Evolutionary conservation across 2,888 invertebrate genomes (phyloP), one percentile per base, ranked within the genome.

Genomic region (Tortrix viridana): DNA sequence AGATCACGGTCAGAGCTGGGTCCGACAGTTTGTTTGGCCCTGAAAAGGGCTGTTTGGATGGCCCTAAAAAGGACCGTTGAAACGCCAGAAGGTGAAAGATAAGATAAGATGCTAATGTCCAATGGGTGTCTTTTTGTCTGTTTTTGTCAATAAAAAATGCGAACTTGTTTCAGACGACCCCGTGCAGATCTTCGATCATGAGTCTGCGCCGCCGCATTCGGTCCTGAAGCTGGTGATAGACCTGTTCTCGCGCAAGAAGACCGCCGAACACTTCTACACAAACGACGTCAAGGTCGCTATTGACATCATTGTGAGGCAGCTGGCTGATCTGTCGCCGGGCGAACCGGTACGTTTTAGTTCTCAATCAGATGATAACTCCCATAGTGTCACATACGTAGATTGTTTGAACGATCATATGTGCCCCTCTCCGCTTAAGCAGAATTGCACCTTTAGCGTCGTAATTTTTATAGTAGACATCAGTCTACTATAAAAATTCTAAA

Each of bases 221-320:
- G 95, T 98, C 7, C 90, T 98, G 52, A 98, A 98, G 88, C 93
- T 99, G 72, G 95, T 97, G 71, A 95, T 95, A 48, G 98, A 99
- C 85, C 88, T 98, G 70, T 98, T 98, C 84, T 95, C 95, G 67
- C 94, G 94, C 71, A 93, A 94, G 69, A 93, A 94, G 69, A 97
- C 98, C 0, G 96, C 98, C 0, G 94, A 95, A 70, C 93, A 98
- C 68, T 97, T 98, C 88, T 99, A 99, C 85, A 97, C 98, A 0
- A 99, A 98, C 79, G 99, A 99, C 81, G 95, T 97, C 46, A 97
- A 97, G 87, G 98, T 98, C 47, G 94, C 98, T 64, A 96, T 98
- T 67, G 99, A 98, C 81, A 98, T 99, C 77, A 95, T 98, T 59
- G 95, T 98, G 55, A 93, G 98, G 53, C 97, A 98, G 84, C 93